phyloP scores from a whole-genome alignment of 2,888 invertebrate genomes.

The Microplitis manilae region DNA sequence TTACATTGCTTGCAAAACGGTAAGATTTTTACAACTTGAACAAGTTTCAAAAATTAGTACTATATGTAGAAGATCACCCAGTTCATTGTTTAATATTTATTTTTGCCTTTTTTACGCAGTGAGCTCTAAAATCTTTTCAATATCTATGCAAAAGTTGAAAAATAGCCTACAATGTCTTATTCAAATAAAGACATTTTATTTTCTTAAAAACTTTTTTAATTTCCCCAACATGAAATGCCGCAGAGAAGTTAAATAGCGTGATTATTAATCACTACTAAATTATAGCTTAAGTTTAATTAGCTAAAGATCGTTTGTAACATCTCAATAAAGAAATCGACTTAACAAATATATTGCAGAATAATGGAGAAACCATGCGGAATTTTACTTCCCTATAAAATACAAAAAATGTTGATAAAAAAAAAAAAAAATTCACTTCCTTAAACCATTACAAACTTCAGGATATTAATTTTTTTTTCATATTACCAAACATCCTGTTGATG shows the following conservation, averaged over 20 bases:
- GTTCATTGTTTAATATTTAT: not conserved
- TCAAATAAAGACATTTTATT: not conserved
- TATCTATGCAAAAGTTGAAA: not conserved
- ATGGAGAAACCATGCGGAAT: not conserved
- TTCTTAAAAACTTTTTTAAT: not conserved
- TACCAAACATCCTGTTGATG: conserved; percentile 23
- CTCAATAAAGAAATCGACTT: too few relatives aligned
- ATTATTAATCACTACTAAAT: not conserved
- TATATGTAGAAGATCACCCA: not conserved
- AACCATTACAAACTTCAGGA: not conserved
- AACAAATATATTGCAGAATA: too few relatives aligned
- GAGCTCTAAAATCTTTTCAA: too few relatives aligned
- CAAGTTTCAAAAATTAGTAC: not conserved
- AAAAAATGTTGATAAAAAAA: not conserved
- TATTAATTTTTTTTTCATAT: conserved; percentile 7
- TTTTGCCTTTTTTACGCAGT: not conserved
- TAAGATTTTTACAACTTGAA: conserved; percentile 18
- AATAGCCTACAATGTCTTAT: not conserved
- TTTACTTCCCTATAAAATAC: not conserved
- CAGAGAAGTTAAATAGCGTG: not conserved
- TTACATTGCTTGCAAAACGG: conserved; percentile 14
- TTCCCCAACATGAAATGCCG: not conserved
- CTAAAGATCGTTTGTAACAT: too few relatives aligned
- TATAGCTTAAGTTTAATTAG: not conserved
- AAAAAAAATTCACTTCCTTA: not conserved